Conservation (phyloP, 2,888 invertebrate genomes). For the Campopleginae sp. region DNA sequence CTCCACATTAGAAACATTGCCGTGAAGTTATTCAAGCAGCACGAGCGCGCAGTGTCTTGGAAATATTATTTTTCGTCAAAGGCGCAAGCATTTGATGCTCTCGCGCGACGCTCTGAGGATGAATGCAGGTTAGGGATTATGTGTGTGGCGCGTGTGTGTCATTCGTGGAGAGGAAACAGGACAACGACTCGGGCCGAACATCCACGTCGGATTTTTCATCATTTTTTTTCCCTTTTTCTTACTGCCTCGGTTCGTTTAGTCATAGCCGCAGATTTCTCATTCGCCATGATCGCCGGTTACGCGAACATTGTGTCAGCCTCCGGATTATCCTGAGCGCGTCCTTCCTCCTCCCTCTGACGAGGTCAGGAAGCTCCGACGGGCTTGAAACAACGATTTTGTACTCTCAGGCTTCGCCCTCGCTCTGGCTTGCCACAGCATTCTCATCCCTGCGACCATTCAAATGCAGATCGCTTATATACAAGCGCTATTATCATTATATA, state of each 20-base stretch:
- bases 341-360: slow-evolving; percentile 23
- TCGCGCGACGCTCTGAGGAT: slow-evolving; percentile 76
- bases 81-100: slow-evolving; percentile 58
- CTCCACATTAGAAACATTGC: slow-evolving; percentile 79
- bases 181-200: slow-evolving; percentile 61
- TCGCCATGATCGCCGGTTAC: slow-evolving; percentile 74
- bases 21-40: slow-evolving; percentile 76
- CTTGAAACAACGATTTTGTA: slow-evolving; percentile 63
- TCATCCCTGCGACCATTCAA: slow-evolving; percentile 67
- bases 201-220: slow-evolving; percentile 38
- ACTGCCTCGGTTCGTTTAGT: slow-evolving; percentile 32
- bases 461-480: slow-evolving; percentile 66
- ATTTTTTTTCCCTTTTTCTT: slow-evolving; percentile 37
- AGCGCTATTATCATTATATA: background rate
- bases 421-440: slow-evolving; percentile 49
- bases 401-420: slow-evolving; percentile 60
- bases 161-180: slow-evolving; percentile 31
- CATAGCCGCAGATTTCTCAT: slow-evolving; percentile 49
- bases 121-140: slow-evolving; percentile 80
- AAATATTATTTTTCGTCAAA: slow-evolving; percentile 36
- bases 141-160: slow-evolving; percentile 71
- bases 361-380: slow-evolving; percentile 64
- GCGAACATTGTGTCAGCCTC: slow-evolving; percentile 79
- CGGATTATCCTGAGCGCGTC: slow-evolving; percentile 75
- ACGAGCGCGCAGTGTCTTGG: slow-evolving; percentile 46